These are phyloP conservation scores for Cephalotes varians DNA, from an alignment of 2,888 invertebrate genomes.

Conservation along the genomic window DNA sequence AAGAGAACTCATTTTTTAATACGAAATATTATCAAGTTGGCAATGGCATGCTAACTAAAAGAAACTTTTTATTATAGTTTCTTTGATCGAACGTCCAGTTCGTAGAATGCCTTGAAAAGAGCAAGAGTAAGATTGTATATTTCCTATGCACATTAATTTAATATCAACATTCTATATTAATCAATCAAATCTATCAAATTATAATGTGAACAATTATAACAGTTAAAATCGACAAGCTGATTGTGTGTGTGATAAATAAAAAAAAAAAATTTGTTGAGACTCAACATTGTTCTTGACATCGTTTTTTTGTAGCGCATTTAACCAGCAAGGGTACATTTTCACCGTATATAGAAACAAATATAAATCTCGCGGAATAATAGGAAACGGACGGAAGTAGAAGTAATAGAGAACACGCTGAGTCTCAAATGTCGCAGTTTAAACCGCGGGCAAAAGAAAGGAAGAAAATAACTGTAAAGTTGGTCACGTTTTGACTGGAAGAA, in stretches of 20 bases:
- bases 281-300: neutral
- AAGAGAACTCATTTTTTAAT: neutral
- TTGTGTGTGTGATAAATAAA: slow-evolving; percentile 8
- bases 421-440: slow-evolving; percentile 52
- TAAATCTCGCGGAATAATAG: slow-evolving; percentile 41
- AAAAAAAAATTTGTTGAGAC: neutral
- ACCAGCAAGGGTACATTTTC: slow-evolving; percentile 13
- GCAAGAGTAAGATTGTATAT: neutral
- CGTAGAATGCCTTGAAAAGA: neutral
- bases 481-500: slow-evolving; percentile 43
- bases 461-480: slow-evolving; percentile 62
- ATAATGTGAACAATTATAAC: neutral
- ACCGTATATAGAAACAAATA: slow-evolving; percentile 3
- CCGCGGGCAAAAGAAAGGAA: slow-evolving; percentile 50
- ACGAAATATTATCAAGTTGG: neutral
- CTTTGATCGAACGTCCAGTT: neutral
- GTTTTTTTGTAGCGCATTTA: slow-evolving; percentile 11
- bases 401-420: slow-evolving; percentile 54
- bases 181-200: neutral
- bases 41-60: neutral
- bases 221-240: neutral
- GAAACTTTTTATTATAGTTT: neutral
- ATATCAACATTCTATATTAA: slow-evolving; percentile 5
- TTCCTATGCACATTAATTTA: neutral
- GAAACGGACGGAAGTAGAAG: slow-evolving; percentile 26